Conservation (phyloP, 1,140 invertebrate species). For the Drosophila tropicalis region DNA sequence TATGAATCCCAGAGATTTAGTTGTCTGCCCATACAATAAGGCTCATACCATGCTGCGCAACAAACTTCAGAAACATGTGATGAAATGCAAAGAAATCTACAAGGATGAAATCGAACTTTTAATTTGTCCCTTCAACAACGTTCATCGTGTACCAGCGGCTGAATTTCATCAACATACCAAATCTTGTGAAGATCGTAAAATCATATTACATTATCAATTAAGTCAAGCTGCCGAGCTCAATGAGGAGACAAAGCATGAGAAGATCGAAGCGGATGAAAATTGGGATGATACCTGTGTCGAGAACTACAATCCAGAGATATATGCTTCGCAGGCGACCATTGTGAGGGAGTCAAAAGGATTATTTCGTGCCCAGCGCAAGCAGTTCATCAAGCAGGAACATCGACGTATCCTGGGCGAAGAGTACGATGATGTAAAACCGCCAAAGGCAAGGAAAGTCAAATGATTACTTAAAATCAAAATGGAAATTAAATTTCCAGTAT, state of each 20-base stretch:
- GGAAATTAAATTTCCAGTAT: too few relatives aligned
- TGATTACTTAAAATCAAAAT: too few relatives aligned
- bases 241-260: constrained; percentile 53
- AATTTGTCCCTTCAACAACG: constrained; percentile 63
- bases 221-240: constrained; percentile 34
- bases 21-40: constrained; percentile 68
- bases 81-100: constrained; percentile 57
- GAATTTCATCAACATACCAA: constrained; percentile 57
- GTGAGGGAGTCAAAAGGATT: constrained; percentile 55
- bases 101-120: constrained; percentile 61
- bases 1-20: constrained; percentile 53
- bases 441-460: background rate
- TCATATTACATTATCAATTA: constrained; percentile 63
- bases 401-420: constrained; percentile 43
- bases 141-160: constrained; percentile 60
- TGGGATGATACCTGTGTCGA: constrained; percentile 59
- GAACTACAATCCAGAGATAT: constrained; percentile 58
- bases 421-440: constrained; percentile 20
- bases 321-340: constrained; percentile 53
- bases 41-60: constrained; percentile 66
- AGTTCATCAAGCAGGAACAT: constrained; percentile 58
- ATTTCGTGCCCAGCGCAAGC: constrained; percentile 59
- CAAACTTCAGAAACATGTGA: constrained; percentile 60
- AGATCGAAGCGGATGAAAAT: constrained; percentile 64
- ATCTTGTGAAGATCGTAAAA: constrained; percentile 63